Evolutionary conservation across 2,113 vertebrate species (phyloP), one percentile per base, ranked within the genome.

Genomic region (Danio rerio): DNA sequence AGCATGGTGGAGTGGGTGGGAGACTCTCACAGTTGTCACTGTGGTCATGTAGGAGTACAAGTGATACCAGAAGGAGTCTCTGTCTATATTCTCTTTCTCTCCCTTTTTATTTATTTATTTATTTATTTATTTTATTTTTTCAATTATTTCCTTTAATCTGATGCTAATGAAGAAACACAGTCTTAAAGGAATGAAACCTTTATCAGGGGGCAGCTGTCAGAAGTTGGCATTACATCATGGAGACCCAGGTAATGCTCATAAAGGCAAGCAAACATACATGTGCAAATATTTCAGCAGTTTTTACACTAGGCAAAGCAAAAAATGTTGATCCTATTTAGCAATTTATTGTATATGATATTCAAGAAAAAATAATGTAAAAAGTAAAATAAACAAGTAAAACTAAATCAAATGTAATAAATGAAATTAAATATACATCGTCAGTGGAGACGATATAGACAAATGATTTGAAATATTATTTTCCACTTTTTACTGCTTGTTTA

Each of bases 21-120:
- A 92, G 89, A 80, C 42, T 75, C 84, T 73, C 20, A 68, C 72
- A 84, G 75, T 89, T 91, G 91, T 92, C 91, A 86, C 49, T 87
- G 86, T 84, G 85, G 88, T 88, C 80, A 90, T 90, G 82, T 82
- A 84, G 84, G 80, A 89, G 88, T 90, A 87, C 86, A 83, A 65
- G 55, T 61, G 20, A 59, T n/a, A n/a, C 80, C 59, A 80, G 42
- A 78, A 80, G 77, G 69, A 80, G 50, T 76, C 74, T 59, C 69
- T 52, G n/a, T 61, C 52, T 72, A 55, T 73, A 13, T 49, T 40
- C 13, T 58, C 9, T 61, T 84, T 83, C 83, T 84, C 86, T 87
- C 78, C 82, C 52, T 31, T 31, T 31, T 31, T 31, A 31, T 31
- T 31, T 3, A 31, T 2, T n/a, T n/a, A n/a, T n/a, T n/a, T n/a